These are phyloP conservation scores for Lasioglossum malachurum DNA, from an alignment of 2,888 invertebrate species.

Conservation along the genomic window DNA sequence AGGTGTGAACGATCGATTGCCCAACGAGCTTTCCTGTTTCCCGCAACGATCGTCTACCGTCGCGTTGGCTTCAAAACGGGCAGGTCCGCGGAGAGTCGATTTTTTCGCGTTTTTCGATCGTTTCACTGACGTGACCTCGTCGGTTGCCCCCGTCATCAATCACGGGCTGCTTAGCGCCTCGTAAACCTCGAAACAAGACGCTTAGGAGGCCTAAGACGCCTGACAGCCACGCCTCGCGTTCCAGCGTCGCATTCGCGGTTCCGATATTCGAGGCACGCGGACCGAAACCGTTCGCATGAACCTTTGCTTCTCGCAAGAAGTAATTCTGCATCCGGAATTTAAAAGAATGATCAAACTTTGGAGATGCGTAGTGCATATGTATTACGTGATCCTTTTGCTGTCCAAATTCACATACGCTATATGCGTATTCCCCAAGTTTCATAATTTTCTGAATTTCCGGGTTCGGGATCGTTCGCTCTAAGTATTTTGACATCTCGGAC, in stretches of 20 bases:
- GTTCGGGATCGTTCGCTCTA: background rate
- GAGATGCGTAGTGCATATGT: accelerated
- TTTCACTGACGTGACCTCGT: slow-evolving; percentile 42
- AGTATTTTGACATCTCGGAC: background rate
- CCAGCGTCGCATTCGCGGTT: slow-evolving; percentile 15
- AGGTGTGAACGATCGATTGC: background rate
- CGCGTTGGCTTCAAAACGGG: background rate
- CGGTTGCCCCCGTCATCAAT: slow-evolving; percentile 45
- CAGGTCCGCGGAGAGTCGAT: background rate
- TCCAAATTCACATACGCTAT: no score
- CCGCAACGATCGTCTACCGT: background rate
- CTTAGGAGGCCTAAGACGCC: slow-evolving; percentile 42
- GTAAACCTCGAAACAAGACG: slow-evolving; percentile 46
- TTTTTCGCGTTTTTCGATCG: slow-evolving; percentile 20
- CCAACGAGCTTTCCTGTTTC: background rate
- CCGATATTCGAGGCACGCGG: background rate
- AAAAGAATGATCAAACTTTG: background rate
- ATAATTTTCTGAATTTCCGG: background rate
- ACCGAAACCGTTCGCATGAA: background rate
- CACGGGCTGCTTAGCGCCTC: slow-evolving; percentile 54
- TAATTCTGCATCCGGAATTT: background rate
- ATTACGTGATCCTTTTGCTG: no score
- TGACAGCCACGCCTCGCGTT: slow-evolving; percentile 54
- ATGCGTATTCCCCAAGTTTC: background rate
- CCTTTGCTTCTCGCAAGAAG: background rate